Evolutionary conservation across 23 tunicate genomes (phyloP).

Genomic region (Trididemnum miniatum): DNA sequence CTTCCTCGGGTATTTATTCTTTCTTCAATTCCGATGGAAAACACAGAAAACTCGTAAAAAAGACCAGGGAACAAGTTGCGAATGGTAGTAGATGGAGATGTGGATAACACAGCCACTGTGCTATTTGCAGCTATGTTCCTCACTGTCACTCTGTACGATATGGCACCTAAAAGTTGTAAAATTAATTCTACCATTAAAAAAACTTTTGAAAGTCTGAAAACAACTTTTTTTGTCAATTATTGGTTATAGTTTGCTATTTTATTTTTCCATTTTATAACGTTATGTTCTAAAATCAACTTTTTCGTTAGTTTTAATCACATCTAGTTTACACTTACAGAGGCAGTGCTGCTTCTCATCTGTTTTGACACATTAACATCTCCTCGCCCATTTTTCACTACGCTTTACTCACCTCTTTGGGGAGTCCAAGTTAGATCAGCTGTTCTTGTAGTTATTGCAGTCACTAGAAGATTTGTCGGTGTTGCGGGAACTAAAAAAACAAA

Average conservation of each 20-base stretch:
- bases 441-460: slow-evolving; percentile 28
- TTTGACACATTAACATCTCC: too few relatives aligned
- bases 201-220: too few relatives aligned
- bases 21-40: slow-evolving; percentile 51
- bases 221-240: too few relatives aligned
- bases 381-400: too few relatives aligned
- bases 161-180: slow-evolving; percentile 42
- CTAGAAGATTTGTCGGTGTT: slow-evolving; percentile 31
- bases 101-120: not conserved
- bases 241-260: too few relatives aligned
- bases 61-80: slow-evolving; percentile 43
- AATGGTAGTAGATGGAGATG: slow-evolving; percentile 12
- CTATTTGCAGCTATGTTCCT: not conserved
- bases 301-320: too few relatives aligned
- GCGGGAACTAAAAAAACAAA: slow-evolving; percentile 54
- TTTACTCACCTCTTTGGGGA: slow-evolving; percentile 36
- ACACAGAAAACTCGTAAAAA: slow-evolving; percentile 42
- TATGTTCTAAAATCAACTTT: too few relatives aligned
- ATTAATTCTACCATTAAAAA: too few relatives aligned
- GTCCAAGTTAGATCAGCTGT: slow-evolving; percentile 51
- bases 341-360: too few relatives aligned
- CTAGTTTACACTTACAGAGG: too few relatives aligned
- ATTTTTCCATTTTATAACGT: too few relatives aligned
- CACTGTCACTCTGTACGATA: slow-evolving; percentile 22
- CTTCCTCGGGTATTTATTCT: slow-evolving; percentile 53